Conservation (phyloP, 2,797 vertebrate genomes). For the Carcharodon carcharias region DNA sequence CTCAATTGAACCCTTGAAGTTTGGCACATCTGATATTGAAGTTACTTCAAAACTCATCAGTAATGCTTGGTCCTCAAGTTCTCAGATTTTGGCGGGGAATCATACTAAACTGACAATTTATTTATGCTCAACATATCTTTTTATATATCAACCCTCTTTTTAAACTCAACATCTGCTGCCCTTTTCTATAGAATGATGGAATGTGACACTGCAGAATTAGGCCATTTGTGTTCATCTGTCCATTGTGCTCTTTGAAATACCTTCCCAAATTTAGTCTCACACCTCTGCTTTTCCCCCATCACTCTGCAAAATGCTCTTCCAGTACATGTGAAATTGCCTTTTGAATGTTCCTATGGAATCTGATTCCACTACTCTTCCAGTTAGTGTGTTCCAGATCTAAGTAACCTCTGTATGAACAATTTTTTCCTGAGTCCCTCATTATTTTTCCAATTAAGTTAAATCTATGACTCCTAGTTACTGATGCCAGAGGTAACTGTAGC, state of each 20-base stretch:
- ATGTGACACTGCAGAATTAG: background rate
- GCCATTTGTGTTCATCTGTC: background rate
- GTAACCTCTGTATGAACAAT: background rate
- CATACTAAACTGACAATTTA: background rate
- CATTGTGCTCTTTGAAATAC: background rate
- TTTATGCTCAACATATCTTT: background rate
- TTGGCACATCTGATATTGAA: background rate
- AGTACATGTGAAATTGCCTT: background rate
- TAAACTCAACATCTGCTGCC: background rate
- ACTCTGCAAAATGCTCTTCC: background rate
- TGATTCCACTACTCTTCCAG: background rate
- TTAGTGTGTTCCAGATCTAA: background rate
- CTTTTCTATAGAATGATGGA: background rate
- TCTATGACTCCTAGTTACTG: no score
- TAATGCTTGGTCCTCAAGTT: background rate
- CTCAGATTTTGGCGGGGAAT: background rate
- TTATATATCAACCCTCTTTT: background rate
- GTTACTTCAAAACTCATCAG: background rate
- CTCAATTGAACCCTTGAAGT: background rate
- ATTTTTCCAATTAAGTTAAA: background rate
- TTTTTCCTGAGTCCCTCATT: background rate
- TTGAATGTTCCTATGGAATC: background rate
- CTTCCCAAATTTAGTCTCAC: background rate
- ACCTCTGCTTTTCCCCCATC: background rate
- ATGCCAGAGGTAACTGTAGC: background rate